Conservation (phyloP, 1,140 invertebrate species). For the Tenebrio molitor region DNA sequence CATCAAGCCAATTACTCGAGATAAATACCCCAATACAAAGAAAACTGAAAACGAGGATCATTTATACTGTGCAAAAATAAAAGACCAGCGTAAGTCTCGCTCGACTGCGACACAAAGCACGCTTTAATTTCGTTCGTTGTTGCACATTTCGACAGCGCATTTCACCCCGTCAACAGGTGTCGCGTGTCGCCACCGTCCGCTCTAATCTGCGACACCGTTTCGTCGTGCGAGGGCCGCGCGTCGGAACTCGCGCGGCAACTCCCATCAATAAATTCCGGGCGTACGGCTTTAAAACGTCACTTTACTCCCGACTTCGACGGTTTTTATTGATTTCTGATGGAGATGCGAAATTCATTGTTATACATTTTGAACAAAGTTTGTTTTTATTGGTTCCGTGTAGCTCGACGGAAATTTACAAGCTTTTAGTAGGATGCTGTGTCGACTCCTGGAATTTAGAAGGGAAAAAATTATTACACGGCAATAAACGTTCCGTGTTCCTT, state of each 20-base stretch:
- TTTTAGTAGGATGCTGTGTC: conserved; percentile 17
- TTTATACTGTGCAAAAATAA: background rate
- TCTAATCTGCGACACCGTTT: too few species aligned
- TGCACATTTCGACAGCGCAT: conserved; percentile 18
- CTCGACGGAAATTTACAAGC: conserved; percentile 28
- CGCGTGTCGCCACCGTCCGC: too few species aligned
- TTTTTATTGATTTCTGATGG: conserved; percentile 38
- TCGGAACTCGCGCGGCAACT: too few species aligned
- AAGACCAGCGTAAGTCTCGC: background rate
- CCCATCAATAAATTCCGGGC: too few species aligned
- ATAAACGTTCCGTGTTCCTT: conserved; percentile 7
- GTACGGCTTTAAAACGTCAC: conserved; percentile 17
- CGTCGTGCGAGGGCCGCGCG: too few species aligned
- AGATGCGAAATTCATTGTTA: conserved; percentile 35
- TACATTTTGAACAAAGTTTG: conserved; percentile 34
- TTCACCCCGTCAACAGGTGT: too few species aligned
- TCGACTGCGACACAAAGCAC: conserved; percentile 10
- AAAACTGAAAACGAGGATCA: background rate
- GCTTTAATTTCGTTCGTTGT: conserved; percentile 10
- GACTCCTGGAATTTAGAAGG: conserved; percentile 11
- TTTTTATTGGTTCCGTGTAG: conserved; percentile 31
- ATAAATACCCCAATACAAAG: background rate
- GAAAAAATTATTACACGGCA: conserved; percentile 13
- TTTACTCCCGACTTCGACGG: background rate
- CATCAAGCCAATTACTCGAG: background rate